These are phyloP conservation scores for Hydropsyche betteni DNA, from an alignment of 2,888 invertebrate genomes.

Conservation along the genomic window DNA sequence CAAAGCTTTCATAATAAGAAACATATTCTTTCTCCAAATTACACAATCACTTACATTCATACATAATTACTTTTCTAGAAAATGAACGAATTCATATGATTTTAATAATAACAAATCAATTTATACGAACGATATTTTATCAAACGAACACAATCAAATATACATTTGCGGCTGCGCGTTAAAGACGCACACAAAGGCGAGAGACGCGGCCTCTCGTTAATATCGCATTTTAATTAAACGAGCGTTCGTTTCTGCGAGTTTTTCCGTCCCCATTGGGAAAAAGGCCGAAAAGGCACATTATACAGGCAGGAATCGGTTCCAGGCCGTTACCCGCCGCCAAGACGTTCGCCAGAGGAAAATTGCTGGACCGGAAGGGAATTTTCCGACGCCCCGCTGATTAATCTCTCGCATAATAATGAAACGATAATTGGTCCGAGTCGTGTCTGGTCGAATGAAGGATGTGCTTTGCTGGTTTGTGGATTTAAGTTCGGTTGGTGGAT, in stretches of 20 bases:
- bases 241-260: constrained; percentile 8
- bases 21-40: too few species aligned
- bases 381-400: constrained; percentile 13
- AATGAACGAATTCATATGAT: too few species aligned
- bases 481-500: too few species aligned
- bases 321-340: constrained; percentile 21
- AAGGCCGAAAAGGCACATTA: not conserved
- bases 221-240: constrained; percentile 28
- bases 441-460: not conserved
- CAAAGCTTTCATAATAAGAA: too few species aligned
- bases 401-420: constrained; percentile 10
- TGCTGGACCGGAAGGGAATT: constrained; percentile 1
- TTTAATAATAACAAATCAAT: too few species aligned
- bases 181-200: not conserved
- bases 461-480: not conserved
- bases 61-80: too few species aligned
- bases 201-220: constrained; percentile 14
- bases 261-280: constrained; percentile 16
- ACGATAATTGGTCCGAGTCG: not conserved
- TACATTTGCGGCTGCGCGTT: too few species aligned
- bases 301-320: not conserved
- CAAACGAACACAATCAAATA: too few species aligned
- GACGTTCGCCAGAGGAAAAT: constrained; percentile 20
- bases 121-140: too few species aligned
- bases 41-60: too few species aligned